phyloP scores from a whole-genome alignment of 2,888 invertebrate species.

The Pristionchus exspectatus region DNA sequence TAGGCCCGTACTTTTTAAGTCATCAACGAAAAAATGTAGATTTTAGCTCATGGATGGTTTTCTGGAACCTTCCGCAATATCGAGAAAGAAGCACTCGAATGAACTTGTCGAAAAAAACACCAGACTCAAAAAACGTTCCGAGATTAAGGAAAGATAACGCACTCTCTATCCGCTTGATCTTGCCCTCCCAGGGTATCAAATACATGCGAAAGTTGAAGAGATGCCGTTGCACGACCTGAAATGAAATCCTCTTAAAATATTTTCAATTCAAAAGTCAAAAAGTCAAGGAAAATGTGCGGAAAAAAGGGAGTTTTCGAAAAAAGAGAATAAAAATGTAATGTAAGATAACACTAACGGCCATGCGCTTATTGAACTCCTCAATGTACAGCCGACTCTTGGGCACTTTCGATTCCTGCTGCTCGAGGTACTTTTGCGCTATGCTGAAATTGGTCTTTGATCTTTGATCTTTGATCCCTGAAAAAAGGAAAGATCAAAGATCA shows the following conservation, averaged over 20 bases:
- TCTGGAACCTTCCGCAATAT: background rate
- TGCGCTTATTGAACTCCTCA: constrained; percentile 78
- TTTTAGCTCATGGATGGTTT: background rate
- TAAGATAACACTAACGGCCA: background rate
- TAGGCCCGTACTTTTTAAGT: background rate
- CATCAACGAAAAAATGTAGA: background rate
- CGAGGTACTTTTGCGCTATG: constrained; percentile 79
- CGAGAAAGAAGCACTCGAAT: background rate
- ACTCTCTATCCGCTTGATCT: constrained; percentile 96
- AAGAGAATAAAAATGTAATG: constrained; percentile 22
- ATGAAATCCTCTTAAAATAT: background rate
- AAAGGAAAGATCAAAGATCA: constrained; percentile 5
- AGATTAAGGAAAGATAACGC: constrained; percentile 60
- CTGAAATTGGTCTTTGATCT: constrained; percentile 63
- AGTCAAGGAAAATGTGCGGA: constrained; percentile 80
- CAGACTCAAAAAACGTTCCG: background rate
- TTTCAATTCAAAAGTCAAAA: background rate
- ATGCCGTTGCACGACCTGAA: constrained; percentile 86
- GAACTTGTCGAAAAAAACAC: background rate
- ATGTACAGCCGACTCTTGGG: constrained; percentile 79
- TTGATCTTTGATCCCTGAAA: background rate
- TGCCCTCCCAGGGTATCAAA: constrained; percentile 94
- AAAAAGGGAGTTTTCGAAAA: constrained; percentile 10
- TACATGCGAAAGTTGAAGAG: constrained; percentile 88
- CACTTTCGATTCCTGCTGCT: constrained; percentile 79